Evolutionary conservation across 2,113 vertebrate genomes (phyloP).

Genomic region (Ameiurus melas): DNA sequence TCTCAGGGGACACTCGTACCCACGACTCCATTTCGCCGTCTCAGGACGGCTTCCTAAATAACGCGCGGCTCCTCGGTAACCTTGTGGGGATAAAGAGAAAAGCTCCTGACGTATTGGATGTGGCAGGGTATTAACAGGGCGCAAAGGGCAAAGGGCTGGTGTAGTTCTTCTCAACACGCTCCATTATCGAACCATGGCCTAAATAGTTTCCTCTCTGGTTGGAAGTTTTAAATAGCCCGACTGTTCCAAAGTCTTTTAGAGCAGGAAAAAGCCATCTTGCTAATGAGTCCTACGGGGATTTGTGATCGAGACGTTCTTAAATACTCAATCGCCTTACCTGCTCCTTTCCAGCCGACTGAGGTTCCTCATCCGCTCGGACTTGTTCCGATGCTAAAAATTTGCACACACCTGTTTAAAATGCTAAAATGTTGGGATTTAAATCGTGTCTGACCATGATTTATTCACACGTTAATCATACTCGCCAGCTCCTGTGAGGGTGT

Average conservation of each 20-base stretch:
- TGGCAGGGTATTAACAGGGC: slow-evolving; percentile 51
- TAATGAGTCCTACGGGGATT: slow-evolving; percentile 55
- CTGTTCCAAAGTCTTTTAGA: slow-evolving; percentile 51
- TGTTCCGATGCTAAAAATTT: not conserved
- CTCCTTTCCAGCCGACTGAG: slow-evolving; percentile 40
- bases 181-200: slow-evolving; percentile 48
- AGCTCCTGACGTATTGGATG: slow-evolving; percentile 50
- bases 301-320: slow-evolving; percentile 56
- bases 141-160: slow-evolving; percentile 23
- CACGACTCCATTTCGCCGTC: not conserved
- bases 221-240: slow-evolving; percentile 54
- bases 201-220: slow-evolving; percentile 51
- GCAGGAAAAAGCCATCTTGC: slow-evolving; percentile 53
- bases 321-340: slow-evolving; percentile 55
- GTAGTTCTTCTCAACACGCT: slow-evolving; percentile 28
- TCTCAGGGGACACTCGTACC: not conserved
- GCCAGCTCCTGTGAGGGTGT: not conserved
- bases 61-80: slow-evolving; percentile 45
- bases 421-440: too few species aligned
- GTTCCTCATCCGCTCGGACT: slow-evolving; percentile 16
- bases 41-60: slow-evolving; percentile 29
- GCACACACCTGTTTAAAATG: slow-evolving; percentile 15
- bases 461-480: not conserved
- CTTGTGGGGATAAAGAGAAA: slow-evolving; percentile 52
- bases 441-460: not conserved